These are phyloP conservation scores for Augiades crinisus DNA, from an alignment of 2,888 invertebrate species.

Conservation along the genomic window DNA sequence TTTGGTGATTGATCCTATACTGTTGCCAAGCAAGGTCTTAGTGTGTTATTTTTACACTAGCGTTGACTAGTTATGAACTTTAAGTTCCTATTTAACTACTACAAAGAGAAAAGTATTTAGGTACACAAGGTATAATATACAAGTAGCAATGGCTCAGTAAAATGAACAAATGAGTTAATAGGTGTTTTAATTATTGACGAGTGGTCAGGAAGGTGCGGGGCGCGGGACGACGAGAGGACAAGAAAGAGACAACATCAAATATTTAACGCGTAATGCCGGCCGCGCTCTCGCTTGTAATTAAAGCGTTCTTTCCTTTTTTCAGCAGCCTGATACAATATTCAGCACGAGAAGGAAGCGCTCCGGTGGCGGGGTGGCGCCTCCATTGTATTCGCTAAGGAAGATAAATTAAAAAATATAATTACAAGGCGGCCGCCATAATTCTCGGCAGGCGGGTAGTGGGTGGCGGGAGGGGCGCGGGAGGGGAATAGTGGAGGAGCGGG, in stretches of 20 bases:
- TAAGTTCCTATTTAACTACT: too few relatives aligned
- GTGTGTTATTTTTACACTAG: too few relatives aligned
- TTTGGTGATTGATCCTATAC: too few relatives aligned
- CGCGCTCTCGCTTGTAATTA: slow-evolving; percentile 80
- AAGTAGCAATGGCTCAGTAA: slow-evolving; percentile 65
- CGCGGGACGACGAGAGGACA: slow-evolving; percentile 43
- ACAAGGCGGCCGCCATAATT: slow-evolving; percentile 84
- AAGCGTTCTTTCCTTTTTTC: slow-evolving; percentile 81
- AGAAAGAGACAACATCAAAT: slow-evolving; percentile 80
- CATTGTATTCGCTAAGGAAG: slow-evolving; percentile 84
- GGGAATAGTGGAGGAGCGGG: slow-evolving; percentile 75
- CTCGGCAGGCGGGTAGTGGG: slow-evolving; percentile 72
- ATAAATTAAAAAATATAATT: slow-evolving; percentile 88
- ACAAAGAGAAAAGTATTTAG: not conserved
- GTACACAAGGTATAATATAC: slow-evolving; percentile 39
- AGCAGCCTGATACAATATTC: slow-evolving; percentile 81
- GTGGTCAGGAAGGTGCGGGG: slow-evolving; percentile 44
- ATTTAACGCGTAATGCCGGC: slow-evolving; percentile 77
- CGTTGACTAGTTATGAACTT: too few relatives aligned
- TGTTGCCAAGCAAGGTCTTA: too few relatives aligned
- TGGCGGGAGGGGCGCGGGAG: slow-evolving; percentile 50
- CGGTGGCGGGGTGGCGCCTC: slow-evolving; percentile 81
- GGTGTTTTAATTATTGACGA: slow-evolving; percentile 78
- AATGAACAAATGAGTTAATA: slow-evolving; percentile 76
- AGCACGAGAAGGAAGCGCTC: slow-evolving; percentile 80